Percentiles rank a stretch among this genome's conserved stretches.
These are phyloP conservation scores for Frankliniella fusca DNA, from an alignment of 2,888 invertebrate genomes.

Conservation along the genomic window DNA sequence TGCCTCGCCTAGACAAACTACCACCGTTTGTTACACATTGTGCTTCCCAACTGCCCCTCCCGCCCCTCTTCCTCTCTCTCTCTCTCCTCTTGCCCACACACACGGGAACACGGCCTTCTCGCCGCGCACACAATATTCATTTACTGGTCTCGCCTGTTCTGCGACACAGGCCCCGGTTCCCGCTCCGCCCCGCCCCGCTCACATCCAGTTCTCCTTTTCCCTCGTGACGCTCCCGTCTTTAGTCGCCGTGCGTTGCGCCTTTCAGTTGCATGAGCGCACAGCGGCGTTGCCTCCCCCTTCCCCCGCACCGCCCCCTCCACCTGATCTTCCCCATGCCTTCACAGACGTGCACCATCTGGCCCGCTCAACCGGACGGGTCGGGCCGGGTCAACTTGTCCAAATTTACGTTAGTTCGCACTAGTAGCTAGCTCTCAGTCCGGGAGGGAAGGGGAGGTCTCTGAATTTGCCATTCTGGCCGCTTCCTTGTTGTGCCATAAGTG, in stretches of 20 bases:
- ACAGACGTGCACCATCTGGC: not conserved
- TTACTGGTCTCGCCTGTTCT: too few species aligned
- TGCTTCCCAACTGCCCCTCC: constrained; percentile 21
- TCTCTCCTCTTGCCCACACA: not conserved
- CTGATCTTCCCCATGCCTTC: too few species aligned
- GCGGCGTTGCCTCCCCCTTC: too few species aligned
- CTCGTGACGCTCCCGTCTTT: too few species aligned
- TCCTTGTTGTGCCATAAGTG: not conserved
- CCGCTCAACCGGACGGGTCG: not conserved
- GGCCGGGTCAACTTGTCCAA: not conserved
- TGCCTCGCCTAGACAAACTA: constrained; percentile 2
- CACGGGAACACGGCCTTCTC: not conserved
- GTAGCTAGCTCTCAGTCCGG: not conserved
- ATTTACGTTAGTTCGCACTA: constrained; percentile 6
- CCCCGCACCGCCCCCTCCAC: too few species aligned
- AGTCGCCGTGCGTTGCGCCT: too few species aligned
- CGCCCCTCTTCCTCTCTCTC: not conserved
- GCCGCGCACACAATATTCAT: too few species aligned
- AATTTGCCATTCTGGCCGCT: not conserved
- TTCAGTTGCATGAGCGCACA: too few species aligned
- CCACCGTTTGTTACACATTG: constrained; percentile 19
- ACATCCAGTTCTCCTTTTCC: too few species aligned
- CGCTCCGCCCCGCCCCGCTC: too few species aligned
- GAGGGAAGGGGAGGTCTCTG: not conserved
- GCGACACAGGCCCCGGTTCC: too few species aligned